A percentile compares a stretch with the other conserved stretches of the same genome.
phyloP scores from a whole-genome alignment of 2,113 vertebrate genomes.

The Hymenochirus boettgeri region DNA sequence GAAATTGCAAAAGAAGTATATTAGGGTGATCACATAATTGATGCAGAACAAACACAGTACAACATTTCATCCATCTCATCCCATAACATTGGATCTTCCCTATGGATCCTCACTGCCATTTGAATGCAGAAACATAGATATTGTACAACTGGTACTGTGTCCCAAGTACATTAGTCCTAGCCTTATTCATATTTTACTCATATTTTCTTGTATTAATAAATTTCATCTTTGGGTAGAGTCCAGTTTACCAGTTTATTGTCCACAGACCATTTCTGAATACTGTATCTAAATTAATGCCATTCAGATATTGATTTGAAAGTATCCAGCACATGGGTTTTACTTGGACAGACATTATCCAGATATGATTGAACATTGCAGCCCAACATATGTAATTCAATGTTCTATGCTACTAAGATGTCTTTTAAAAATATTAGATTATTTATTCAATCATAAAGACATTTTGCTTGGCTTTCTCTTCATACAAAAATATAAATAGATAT shows the following conservation, averaged over 20 bases:
- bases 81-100: too few relatives aligned
- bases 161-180: too few relatives aligned
- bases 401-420: not conserved
- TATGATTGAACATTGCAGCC: constrained; percentile 8
- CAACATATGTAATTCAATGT: constrained; percentile 16
- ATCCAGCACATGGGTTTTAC: not conserved
- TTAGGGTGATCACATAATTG: too few relatives aligned
- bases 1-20: too few relatives aligned
- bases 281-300: not conserved
- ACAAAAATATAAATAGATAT: not conserved
- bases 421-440: constrained; percentile 16
- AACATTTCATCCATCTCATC: too few relatives aligned
- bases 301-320: not conserved
- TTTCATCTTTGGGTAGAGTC: not conserved
- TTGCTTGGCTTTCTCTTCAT: constrained; percentile 3
- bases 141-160: too few relatives aligned
- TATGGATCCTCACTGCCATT: too few relatives aligned
- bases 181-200: too few relatives aligned
- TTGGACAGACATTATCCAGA: not conserved
- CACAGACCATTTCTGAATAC: not conserved
- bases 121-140: too few relatives aligned
- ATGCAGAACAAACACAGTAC: too few relatives aligned
- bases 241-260: not conserved
- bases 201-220: too few relatives aligned
- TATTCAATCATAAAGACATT: constrained; percentile 15